Evolutionary conservation across 2,888 invertebrate species (phyloP).

Genomic region (Dryadula phaetusa): DNA sequence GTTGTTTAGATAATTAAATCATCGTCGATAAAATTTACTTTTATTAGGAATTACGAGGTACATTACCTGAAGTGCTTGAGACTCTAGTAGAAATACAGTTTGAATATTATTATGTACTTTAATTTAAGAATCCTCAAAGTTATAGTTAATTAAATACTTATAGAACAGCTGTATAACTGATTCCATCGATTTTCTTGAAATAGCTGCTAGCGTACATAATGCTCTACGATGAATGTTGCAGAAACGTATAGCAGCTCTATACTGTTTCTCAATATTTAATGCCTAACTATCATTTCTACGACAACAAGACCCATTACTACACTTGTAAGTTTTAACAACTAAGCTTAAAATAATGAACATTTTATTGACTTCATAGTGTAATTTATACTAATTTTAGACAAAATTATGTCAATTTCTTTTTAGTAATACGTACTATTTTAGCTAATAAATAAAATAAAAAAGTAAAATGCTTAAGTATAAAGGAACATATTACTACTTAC

Average conservation of each 20-base stretch:
- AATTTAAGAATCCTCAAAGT: slow-evolving; percentile 23
- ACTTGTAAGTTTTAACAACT: background rate
- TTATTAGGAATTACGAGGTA: background rate
- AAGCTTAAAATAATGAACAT: background rate
- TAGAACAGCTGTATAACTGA: slow-evolving; percentile 30
- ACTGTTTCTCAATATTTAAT: slow-evolving; percentile 73
- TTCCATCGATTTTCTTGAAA: slow-evolving; percentile 73
- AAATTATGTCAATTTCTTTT: too few relatives aligned
- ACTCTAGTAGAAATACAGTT: slow-evolving; percentile 2
- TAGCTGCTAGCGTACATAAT: slow-evolving; percentile 65
- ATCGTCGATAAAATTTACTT: background rate
- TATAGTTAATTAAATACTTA: slow-evolving; percentile 31
- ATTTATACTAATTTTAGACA: background rate
- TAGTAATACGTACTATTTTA: too few relatives aligned
- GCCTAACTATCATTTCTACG: slow-evolving; percentile 71
- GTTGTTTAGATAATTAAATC: background rate
- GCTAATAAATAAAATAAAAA: background rate
- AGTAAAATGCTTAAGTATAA: background rate
- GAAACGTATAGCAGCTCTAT: slow-evolving; percentile 50
- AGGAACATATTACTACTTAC: slow-evolving; percentile 10
- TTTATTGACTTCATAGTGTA: background rate
- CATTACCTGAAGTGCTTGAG: background rate
- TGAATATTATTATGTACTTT: slow-evolving; percentile 11
- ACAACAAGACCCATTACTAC: slow-evolving; percentile 54
- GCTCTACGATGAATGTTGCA: slow-evolving; percentile 66